A percentile compares a stretch with the other conserved stretches of the same genome.
Evolutionary conservation across 2,113 vertebrate species (phyloP).

Genomic region (Potamarius usumacintae): DNA sequence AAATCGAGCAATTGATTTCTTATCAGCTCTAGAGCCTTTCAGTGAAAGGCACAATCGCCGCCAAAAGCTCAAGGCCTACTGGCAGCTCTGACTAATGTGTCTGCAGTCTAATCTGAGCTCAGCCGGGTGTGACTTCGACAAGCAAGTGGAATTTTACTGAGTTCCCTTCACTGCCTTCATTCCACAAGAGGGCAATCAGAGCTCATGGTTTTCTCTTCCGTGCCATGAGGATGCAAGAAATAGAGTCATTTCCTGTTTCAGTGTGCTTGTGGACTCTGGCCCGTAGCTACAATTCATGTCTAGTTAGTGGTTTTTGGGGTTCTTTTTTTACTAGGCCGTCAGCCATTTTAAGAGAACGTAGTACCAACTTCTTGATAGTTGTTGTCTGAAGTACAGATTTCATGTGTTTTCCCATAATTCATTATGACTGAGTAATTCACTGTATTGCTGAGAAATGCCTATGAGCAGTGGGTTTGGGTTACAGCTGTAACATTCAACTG

Average conservation of each 20-base stretch:
- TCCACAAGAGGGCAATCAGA: constrained; percentile 40
- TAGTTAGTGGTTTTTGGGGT: not conserved
- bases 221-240: constrained; percentile 14
- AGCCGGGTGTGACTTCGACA: constrained; percentile 12
- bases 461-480: not conserved
- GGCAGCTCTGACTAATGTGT: constrained; percentile 21
- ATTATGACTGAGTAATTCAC: not conserved
- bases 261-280: not conserved
- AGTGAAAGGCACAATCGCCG: not conserved
- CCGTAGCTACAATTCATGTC: not conserved
- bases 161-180: not conserved
- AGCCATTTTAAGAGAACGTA: constrained; percentile 22
- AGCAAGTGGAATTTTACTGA: constrained; percentile 44
- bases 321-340: not conserved
- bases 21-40: constrained; percentile 22
- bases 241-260: constrained; percentile 44
- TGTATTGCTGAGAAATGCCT: not conserved
- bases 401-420: not conserved
- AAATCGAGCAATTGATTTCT: not conserved
- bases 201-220: not conserved
- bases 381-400: not conserved
- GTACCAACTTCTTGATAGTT: not conserved
- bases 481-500: not conserved
- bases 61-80: not conserved
- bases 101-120: constrained; percentile 27